Base-by-base conservation (phyloP, 1,140 invertebrate genomes). In the Tenebrio molitor region DNA sequence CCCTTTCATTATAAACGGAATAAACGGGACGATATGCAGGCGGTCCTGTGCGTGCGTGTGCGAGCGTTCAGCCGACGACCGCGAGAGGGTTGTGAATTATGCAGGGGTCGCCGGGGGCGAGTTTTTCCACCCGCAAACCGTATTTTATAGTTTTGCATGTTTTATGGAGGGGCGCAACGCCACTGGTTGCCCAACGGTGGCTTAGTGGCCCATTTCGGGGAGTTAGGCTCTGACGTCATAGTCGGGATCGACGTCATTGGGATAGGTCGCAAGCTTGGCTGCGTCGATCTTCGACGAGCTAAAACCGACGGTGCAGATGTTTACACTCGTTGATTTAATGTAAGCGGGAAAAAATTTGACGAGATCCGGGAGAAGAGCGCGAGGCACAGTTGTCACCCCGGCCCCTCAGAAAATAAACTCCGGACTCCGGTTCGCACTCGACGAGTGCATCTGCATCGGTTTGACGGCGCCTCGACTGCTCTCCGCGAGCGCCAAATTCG, bases 201-300 rank as follows among this genome's bases (percentile, higher is more conserved):
- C 67, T 69, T 69, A 58, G 17, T 68, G 66, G 41, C 39, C 66
- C 46, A 68, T 68, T 68, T 68, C 21, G 21, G 23, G 14, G 58
- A 67, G 65, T 17, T 67, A 67, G 34, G 3, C 41, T 69, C 63
- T 72, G 62, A 72, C 70, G 70, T 72, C 70, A 72, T 36, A 16
- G 69, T 12, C 42, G 15, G 73, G 67, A 76, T 72, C 72, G 68
- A 76, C 75, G 75, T 76, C 72, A 76, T 76, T 76, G 75, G 72
- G 72, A 71, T 72, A 76, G 75, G 75, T 76, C 75, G 69, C 62
- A 36, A 19, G 23, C 8, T 58, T 58, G 12, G 36, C 36, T 39
- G 36, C 36, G 36, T 12, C 36, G 36, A 39, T n/a, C n/a, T 12
- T 39, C 12, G 4, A 39, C 36, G n/a, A n/a, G 2, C 6, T 3